phyloP scores from a whole-genome alignment of 2,888 invertebrate species.

The Drosophila anceps region DNA sequence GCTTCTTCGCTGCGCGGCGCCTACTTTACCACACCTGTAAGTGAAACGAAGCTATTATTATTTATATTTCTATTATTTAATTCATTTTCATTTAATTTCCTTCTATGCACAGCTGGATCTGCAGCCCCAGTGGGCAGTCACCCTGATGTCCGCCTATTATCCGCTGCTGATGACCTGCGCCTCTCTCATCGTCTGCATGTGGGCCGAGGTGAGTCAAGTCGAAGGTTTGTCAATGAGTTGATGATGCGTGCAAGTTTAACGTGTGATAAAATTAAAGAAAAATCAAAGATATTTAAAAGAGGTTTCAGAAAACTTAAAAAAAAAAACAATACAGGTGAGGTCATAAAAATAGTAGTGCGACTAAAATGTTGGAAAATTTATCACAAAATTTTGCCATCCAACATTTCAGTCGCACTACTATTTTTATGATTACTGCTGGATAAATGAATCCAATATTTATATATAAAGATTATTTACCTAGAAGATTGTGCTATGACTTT shows the following conservation, averaged over 20 bases:
- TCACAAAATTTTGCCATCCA: no score
- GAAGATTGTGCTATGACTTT: no score
- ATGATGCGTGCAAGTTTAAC: neutral
- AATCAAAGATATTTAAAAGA: neutral
- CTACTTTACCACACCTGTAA: constrained; percentile 95
- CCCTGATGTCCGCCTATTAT: constrained; percentile 95
- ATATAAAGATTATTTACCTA: no score
- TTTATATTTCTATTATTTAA: no score
- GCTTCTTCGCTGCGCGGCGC: constrained; percentile 94
- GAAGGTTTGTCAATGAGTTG: constrained; percentile 69
- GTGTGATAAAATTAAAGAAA: neutral
- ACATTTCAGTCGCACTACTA: no score
- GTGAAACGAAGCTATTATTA: constrained; percentile 72
- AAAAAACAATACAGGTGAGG: no score
- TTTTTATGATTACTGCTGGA: no score
- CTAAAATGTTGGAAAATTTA: no score
- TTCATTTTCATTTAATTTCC: neutral
- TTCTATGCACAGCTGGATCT: constrained; percentile 88
- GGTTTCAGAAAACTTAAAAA: neutral
- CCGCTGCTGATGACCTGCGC: constrained; percentile 95
- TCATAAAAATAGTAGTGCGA: no score
- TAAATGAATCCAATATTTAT: no score
- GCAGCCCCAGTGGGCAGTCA: constrained; percentile 94
- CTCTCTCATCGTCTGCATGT: constrained; percentile 96
- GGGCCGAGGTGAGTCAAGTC: constrained; percentile 92